phyloP scores from a whole-genome alignment of 2,888 invertebrate genomes.

The Chaetoderma sp. region DNA sequence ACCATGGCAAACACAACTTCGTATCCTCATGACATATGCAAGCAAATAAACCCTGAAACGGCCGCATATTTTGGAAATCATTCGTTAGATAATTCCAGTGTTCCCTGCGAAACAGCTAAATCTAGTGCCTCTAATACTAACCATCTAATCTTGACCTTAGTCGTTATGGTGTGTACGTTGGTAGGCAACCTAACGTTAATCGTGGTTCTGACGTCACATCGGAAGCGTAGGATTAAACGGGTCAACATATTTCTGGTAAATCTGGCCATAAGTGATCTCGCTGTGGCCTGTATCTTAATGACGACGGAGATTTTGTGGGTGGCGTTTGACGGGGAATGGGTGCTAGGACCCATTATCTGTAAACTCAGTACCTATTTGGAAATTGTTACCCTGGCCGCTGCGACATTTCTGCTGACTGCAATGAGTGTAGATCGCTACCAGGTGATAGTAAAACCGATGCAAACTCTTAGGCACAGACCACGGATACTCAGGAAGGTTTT shows the following conservation, averaged over 20 bases:
- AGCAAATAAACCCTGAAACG: too few species aligned
- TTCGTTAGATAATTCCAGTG: too few species aligned
- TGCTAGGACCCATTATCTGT: conserved; percentile 68
- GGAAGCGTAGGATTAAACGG: conserved; percentile 62
- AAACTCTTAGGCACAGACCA: conserved; percentile 57
- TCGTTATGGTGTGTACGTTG: conserved; percentile 66
- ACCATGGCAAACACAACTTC: too few species aligned
- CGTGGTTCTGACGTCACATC: conserved; percentile 59
- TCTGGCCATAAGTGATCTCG: conserved; percentile 69
- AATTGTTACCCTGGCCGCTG: conserved; percentile 68
- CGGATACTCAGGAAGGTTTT: conserved; percentile 64
- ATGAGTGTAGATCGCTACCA: conserved; percentile 70
- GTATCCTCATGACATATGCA: too few species aligned
- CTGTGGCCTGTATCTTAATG: conserved; percentile 69
- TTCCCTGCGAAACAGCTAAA: too few species aligned
- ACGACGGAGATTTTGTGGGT: conserved; percentile 69
- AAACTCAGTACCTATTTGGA: conserved; percentile 69
- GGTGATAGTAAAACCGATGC: conserved; percentile 69
- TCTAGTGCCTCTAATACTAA: too few species aligned
- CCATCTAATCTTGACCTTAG: conserved; percentile 20
- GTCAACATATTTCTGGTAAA: conserved; percentile 70
- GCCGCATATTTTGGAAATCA: too few species aligned
- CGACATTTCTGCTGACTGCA: conserved; percentile 69
- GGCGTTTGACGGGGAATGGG: conserved; percentile 70
- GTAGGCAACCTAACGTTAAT: conserved; percentile 68